Evolutionary conservation across 2,888 invertebrate genomes (phyloP), one percentile per base, ranked within the genome.

Genomic region (Andrena hattorfiana): DNA sequence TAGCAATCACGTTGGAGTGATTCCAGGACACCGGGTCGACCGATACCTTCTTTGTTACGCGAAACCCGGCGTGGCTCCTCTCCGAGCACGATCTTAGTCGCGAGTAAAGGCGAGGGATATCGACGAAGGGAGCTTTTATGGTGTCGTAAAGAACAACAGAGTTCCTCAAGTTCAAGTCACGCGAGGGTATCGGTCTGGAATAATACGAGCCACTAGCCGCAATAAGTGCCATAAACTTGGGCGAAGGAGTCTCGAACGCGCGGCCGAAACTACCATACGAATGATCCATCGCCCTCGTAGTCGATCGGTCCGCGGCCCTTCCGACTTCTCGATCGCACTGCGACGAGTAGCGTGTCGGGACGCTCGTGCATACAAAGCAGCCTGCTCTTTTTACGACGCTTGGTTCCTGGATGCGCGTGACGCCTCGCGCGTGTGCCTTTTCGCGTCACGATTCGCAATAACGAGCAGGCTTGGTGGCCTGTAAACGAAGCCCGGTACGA

Each of bases 381-480:
- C 2, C 28, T 1, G 30, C 5, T 1, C 20, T 66, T 64, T 78
- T 78, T 78, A 78, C 67, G 77, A 68, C 13, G 13, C 20, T 66
- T 35, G 42, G 56, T 32, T 26, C 59, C 13, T 23, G 60, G n/a
- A 42, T 35, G 16, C 56, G 54, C 51, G 62, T 48, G 75, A 10
- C 48, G 49, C 10, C 48, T 26, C 60, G 35, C 20, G 48, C 20
- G 68, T 48, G 35, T 13, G 26, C 64, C 60, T 69, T 42, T 71
- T 62, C 68, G 64, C 71, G 63, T 67, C 75, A 74, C 74, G 72
- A 83, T 60, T 72, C 75, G 76, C 71, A 77, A 69, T 80, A 86
- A 86, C 79, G 56, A 51, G 28, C 59, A 20, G 16, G 23, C 28
- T 62, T 49, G 68, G 54, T 48, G 51, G 68, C 60, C 80, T 35